Evolutionary conservation across 2,888 invertebrate genomes (phyloP), one percentile per base, ranked within the genome.

Genomic region (Tortrix viridana): DNA sequence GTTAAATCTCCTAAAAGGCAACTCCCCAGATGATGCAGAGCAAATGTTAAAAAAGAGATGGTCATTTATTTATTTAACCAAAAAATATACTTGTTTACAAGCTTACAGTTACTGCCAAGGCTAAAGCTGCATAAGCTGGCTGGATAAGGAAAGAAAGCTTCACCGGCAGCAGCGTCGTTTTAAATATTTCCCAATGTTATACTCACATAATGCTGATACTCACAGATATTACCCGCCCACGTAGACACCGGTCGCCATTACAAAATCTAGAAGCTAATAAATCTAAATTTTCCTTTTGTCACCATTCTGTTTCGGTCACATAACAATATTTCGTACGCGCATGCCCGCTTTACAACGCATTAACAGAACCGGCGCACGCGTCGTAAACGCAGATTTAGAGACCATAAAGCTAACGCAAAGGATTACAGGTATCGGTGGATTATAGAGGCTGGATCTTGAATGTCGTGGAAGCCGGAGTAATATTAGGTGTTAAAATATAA

Each of bases 381-480:
- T 52, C 59, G 59, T 60, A 52, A 60, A 60, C 14, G 52, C 46
- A 38, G 53, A 60, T 53, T 53, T 60, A 53, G 23, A 46, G 53
- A 2, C 47, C 47, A 47, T 53, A 60, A 60, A 53, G 19, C 43
- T 44, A 50, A 19, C 46, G 59, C 37, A 38, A 60, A 60, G 55
- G 32, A 32, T 44, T 44, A 32, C 44, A 26, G 19, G 48, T 48
- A 32, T 41, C 14, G 41, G 41, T 16, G 16, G 14, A 41, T 14
- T 14, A n/a, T 41, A 41, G 16, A 41, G 32, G 32, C 1, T 32
- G 5, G 26, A 9, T 41, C 16, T 16, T 16, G 41, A 5, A n/a
- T 41, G 41, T n/a, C 41, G n/a, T 41, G 16, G 1, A 14, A 32
- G 12, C 14, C 41, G 41, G 5, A 41, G 41, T 16, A 6, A n/a